Evolutionary conservation across 2,797 vertebrate genomes (phyloP), one percentile per base, ranked within the genome.

Genomic region (Leptoclinus maculatus): DNA sequence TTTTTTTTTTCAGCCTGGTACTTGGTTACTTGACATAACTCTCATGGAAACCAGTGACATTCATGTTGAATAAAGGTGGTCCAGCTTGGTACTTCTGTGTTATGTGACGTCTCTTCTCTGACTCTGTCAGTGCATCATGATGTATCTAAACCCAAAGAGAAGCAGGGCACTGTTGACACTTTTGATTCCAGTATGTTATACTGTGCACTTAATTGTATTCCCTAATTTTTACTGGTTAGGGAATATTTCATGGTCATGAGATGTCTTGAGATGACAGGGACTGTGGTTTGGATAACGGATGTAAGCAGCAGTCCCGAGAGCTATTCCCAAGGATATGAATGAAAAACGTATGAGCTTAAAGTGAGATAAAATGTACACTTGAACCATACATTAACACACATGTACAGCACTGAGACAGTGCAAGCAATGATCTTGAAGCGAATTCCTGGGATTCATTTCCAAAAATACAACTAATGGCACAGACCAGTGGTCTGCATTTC

Each of bases 201-300:
- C 39, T 60, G 54, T 41, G n/a, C 63, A 45, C 49, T 77, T 53
- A 6, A 72, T 56, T 69, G 38, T 51, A 59, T 81, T 79, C 10
- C 39, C 43, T 32, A 12, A 49, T 73, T 62, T 39, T 27, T 74
- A 36, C 53, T 77, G 60, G 60, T 76, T 54, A 23, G 36, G 27
- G 41, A 64, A 79, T 75, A 32, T 82, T 80, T 66, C 21, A 69
- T 62, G 66, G 51, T 59, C 67, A 53, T 70, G 59, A 71, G 25
- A 29, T 67, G 23, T 54, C 34, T 80, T 51, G 21, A 43, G 69
- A 65, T 58, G 71, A 51, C 63, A 65, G 65, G 45, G 66, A 51
- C 58, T 71, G 74, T 29, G 80, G 82, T 66, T 79, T 77, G 56
- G 74, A 76, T 80, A 82, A 87, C 75, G n/a, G 69, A 71, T 75